Evolutionary conservation across 2,888 invertebrate species (phyloP).

Genomic region (Buathra laborator): DNA sequence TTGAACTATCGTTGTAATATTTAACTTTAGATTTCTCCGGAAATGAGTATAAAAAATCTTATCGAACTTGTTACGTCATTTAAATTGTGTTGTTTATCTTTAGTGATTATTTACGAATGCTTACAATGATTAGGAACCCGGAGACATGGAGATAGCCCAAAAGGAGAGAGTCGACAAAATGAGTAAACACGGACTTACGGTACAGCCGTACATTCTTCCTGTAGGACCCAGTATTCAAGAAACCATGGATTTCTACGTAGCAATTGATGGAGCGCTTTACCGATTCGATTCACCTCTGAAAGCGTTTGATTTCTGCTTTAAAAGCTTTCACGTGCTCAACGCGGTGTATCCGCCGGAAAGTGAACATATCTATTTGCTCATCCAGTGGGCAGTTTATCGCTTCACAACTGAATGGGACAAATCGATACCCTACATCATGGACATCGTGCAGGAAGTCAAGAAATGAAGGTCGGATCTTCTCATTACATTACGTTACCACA

Average conservation of each 20-base stretch:
- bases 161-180: slow-evolving; percentile 31
- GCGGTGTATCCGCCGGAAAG: slow-evolving; percentile 5
- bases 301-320: slow-evolving; percentile 54
- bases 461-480: neutral
- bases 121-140: neutral
- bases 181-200: slow-evolving; percentile 37
- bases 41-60: slow-evolving; percentile 17
- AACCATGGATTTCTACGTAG: slow-evolving; percentile 41
- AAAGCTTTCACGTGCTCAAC: slow-evolving; percentile 45
- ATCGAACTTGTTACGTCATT: slow-evolving; percentile 1
- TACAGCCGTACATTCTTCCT: slow-evolving; percentile 62
- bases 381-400: slow-evolving; percentile 38
- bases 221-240: slow-evolving; percentile 47
- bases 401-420: slow-evolving; percentile 42
- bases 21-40: slow-evolving; percentile 1
- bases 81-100: slow-evolving; percentile 3
- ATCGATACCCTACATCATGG: slow-evolving; percentile 23
- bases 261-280: slow-evolving; percentile 45
- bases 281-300: slow-evolving; percentile 52
- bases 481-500: slow-evolving; percentile 9
- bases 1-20: slow-evolving; percentile 10
- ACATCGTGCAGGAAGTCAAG: slow-evolving; percentile 31
- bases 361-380: slow-evolving; percentile 20
- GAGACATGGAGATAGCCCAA: slow-evolving; percentile 25
- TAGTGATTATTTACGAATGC: neutral